phyloP scores from a whole-genome alignment of 2,888 invertebrate genomes.

The Tricholauxania praeusta region DNA sequence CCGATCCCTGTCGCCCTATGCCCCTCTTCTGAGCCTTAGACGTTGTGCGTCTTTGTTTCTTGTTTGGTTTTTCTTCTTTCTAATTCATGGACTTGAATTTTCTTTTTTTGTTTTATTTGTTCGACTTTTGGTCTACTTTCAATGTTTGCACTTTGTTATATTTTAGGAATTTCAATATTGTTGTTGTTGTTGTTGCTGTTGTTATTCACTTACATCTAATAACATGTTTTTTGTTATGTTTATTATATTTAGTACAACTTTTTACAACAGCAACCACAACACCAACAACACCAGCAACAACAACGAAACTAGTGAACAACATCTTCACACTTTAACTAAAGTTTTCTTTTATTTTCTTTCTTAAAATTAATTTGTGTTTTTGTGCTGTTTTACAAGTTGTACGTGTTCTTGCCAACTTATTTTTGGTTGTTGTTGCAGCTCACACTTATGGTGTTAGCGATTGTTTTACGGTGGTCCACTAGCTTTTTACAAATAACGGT shows the following conservation, averaged over 20 bases:
- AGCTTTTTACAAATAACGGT: background rate
- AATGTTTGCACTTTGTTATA: constrained; percentile 40
- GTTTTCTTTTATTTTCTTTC: constrained; percentile 30
- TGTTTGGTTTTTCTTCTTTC: background rate
- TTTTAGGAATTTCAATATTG: constrained; percentile 29
- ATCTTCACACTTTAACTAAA: constrained; percentile 49
- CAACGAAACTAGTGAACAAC: constrained; percentile 41
- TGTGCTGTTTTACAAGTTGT: constrained; percentile 62
- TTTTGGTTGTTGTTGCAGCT: constrained; percentile 28
- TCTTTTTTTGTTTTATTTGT: background rate
- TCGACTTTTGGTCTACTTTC: constrained; percentile 46
- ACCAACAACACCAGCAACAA: constrained; percentile 44
- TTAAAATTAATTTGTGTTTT: constrained; percentile 57
- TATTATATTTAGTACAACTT: constrained; percentile 42
- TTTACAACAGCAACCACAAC: constrained; percentile 33
- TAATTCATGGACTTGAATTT: constrained; percentile 24
- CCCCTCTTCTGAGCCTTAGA: background rate
- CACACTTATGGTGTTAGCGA: constrained; percentile 39
- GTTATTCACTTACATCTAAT: constrained; percentile 47
- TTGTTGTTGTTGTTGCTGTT: constrained; percentile 42
- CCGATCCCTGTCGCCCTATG: background rate
- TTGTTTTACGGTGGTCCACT: constrained; percentile 6
- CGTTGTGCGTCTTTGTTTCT: too few relatives aligned
- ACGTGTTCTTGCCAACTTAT: constrained; percentile 51
- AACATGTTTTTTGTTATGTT: constrained; percentile 45